Conservation (phyloP, 2,113 vertebrate species). For the Onychostruthus taczanowskii region DNA sequence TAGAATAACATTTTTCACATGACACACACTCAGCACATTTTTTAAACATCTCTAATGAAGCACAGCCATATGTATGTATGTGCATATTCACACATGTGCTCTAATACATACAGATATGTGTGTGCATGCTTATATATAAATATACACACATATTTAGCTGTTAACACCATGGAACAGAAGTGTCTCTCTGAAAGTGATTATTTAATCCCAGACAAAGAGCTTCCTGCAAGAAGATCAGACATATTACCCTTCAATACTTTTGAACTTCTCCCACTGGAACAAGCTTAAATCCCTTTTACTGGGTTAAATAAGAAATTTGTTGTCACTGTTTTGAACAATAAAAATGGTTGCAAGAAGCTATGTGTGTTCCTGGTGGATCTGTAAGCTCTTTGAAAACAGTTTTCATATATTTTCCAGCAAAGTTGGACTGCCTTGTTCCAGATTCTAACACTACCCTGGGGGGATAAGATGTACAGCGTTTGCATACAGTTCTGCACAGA, state of each 20-base stretch:
- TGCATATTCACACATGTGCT: not conserved
- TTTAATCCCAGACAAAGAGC: not conserved
- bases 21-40: not conserved
- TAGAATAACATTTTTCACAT: not conserved
- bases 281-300: not conserved
- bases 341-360: not conserved
- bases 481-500: not conserved
- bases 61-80: not conserved
- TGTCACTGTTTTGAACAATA: not conserved
- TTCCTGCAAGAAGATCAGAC: not conserved
- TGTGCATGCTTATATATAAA: too few relatives aligned
- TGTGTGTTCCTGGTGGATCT: not conserved
- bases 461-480: not conserved
- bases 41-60: not conserved
- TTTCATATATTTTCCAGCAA: conserved; percentile 11
- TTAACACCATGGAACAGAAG: not conserved
- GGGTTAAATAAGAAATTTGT: not conserved
- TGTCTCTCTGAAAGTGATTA: not conserved
- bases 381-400: not conserved
- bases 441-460: not conserved
- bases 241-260: not conserved
- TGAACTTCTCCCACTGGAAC: not conserved
- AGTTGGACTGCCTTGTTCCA: not conserved
- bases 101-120: not conserved
- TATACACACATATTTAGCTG: not conserved